phyloP scores from a whole-genome alignment of 2,797 vertebrate species.

The Sebastes minor region DNA sequence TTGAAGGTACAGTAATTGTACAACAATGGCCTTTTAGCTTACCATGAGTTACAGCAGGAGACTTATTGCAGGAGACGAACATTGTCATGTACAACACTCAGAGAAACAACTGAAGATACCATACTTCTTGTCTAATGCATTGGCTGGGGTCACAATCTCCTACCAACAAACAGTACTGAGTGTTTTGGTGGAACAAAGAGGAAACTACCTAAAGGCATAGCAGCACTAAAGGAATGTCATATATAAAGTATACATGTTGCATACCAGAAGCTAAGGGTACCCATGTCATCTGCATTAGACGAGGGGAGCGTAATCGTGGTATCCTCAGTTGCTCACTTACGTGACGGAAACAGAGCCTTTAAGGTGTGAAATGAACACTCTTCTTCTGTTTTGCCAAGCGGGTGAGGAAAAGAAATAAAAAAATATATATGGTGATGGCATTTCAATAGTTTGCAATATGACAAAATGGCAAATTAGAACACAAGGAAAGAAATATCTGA shows the following conservation, averaged over 20 bases:
- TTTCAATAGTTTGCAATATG: slow-evolving; percentile 85
- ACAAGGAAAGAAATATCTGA: slow-evolving; percentile 73
- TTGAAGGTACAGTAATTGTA: slow-evolving; percentile 36
- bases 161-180: slow-evolving; percentile 41
- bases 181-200: slow-evolving; percentile 35
- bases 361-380: slow-evolving; percentile 99
- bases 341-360: slow-evolving; percentile 99
- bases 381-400: slow-evolving; percentile 99
- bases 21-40: slow-evolving; percentile 89
- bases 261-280: slow-evolving; percentile 83
- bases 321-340: slow-evolving; percentile 99
- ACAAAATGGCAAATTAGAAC: slow-evolving; percentile 80
- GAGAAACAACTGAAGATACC: slow-evolving; percentile 99
- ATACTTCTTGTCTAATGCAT: slow-evolving; percentile 88
- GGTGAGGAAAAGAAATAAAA: slow-evolving; percentile 94
- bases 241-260: slow-evolving; percentile 61
- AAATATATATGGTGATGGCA: slow-evolving; percentile 90
- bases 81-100: slow-evolving; percentile 90
- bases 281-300: slow-evolving; percentile 89
- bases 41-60: slow-evolving; percentile 94
- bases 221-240: slow-evolving; percentile 55
- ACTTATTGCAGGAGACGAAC: slow-evolving; percentile 86
- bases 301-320: slow-evolving; percentile 84
- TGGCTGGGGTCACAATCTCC: slow-evolving; percentile 64
- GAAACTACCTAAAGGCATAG: slow-evolving; percentile 30